phyloP scores from a whole-genome alignment of 1,140 invertebrate genomes.

The Phthorimaea operculella region DNA sequence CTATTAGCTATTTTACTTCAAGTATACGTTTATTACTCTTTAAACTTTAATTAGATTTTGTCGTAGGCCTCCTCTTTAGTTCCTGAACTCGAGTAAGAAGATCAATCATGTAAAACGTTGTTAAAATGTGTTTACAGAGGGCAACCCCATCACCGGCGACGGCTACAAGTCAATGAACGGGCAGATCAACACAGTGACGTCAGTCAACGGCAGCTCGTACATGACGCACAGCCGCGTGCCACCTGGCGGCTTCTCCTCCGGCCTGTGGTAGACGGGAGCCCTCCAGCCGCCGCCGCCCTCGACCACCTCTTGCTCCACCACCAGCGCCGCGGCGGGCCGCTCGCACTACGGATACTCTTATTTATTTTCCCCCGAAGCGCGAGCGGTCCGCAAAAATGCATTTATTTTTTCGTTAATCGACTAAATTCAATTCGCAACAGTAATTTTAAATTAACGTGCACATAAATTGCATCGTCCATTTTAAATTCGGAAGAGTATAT shows the following conservation, averaged over 20 bases:
- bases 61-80: too few species aligned
- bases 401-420: slow-evolving; percentile 31
- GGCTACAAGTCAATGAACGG: slow-evolving; percentile 67
- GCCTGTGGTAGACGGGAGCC: slow-evolving; percentile 55
- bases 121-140: slow-evolving; percentile 41
- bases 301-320: slow-evolving; percentile 7
- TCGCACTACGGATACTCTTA: not conserved
- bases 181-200: slow-evolving; percentile 66
- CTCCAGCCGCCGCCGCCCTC: slow-evolving; percentile 11
- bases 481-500: slow-evolving; percentile 49
- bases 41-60: too few species aligned
- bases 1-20: too few species aligned
- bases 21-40: too few species aligned
- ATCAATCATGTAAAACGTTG: too few species aligned
- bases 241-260: slow-evolving; percentile 62
- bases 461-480: slow-evolving; percentile 41
- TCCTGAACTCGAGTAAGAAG: too few species aligned
- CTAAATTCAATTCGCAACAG: slow-evolving; percentile 38
- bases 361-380: not conserved
- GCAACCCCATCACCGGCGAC: slow-evolving; percentile 66
- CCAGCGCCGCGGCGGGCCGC: slow-evolving; percentile 15
- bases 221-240: slow-evolving; percentile 57
- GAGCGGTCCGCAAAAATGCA: slow-evolving; percentile 2
- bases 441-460: slow-evolving; percentile 41
- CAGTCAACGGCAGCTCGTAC: slow-evolving; percentile 53